A percentile compares a stretch with the other conserved stretches of the same genome.
phyloP scores from a whole-genome alignment of 2,113 vertebrate species.

The Taxidea taxus region DNA sequence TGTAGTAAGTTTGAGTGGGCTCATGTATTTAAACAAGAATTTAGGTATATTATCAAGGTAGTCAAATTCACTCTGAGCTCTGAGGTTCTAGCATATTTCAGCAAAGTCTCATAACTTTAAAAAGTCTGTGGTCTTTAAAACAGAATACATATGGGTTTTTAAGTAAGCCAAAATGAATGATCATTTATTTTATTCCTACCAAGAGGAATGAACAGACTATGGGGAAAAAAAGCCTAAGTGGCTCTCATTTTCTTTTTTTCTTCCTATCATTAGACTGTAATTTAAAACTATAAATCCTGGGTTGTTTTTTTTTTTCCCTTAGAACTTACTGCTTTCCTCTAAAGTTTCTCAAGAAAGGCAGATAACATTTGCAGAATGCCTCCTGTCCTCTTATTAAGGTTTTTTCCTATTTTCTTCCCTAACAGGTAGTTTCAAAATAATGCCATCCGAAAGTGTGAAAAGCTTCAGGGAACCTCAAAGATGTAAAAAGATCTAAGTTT shows the following conservation, averaged over 20 bases:
- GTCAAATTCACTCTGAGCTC: neutral
- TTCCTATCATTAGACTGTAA: neutral
- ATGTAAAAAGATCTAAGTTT: constrained; percentile 5
- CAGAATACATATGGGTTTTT: neutral
- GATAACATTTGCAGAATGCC: neutral
- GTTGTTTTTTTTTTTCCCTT: neutral
- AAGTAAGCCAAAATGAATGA: neutral
- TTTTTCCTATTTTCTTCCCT: neutral
- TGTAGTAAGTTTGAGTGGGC: neutral
- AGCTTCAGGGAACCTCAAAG: constrained; percentile 24
- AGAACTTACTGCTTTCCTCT: neutral
- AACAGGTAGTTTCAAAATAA: constrained; percentile 21
- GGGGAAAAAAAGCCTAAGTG: neutral
- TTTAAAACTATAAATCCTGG: neutral
- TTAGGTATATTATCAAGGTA: neutral
- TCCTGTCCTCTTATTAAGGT: neutral
- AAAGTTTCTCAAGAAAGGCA: neutral
- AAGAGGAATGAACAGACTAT: neutral
- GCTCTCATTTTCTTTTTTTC: neutral
- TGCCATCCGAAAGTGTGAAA: neutral
- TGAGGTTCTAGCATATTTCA: neutral
- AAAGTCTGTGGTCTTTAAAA: neutral
- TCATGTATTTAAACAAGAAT: neutral
- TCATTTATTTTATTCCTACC: neutral
- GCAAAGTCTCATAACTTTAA: neutral